A percentile compares a stretch with the other conserved stretches of the same genome.
These are phyloP conservation scores for Drosophila punjabiensis DNA, from an alignment of 1,140 invertebrate genomes.

Conservation along the genomic window DNA sequence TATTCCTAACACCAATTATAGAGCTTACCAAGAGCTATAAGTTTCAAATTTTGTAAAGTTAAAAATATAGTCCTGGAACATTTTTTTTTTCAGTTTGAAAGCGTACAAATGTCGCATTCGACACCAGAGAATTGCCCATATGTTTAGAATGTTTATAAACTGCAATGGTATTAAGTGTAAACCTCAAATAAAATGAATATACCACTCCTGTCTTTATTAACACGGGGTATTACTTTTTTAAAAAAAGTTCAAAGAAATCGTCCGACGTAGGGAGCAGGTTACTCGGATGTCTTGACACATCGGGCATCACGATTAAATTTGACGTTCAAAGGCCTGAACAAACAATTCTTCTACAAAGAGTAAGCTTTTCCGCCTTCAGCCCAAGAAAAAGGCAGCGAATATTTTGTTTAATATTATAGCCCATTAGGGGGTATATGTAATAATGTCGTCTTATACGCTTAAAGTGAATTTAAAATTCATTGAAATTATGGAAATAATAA, in stretches of 20 bases:
- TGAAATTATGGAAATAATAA: not conserved
- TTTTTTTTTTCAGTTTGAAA: too few relatives aligned
- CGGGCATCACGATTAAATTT: constrained; percentile 6
- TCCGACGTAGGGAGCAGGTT: not conserved
- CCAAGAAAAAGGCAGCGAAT: too few relatives aligned
- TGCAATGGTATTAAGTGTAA: not conserved
- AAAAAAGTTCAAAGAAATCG: constrained; percentile 21
- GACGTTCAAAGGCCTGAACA: constrained; percentile 10
- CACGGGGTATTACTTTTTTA: not conserved
- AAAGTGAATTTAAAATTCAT: not conserved
- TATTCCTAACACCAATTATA: too few relatives aligned
- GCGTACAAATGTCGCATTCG: too few relatives aligned
- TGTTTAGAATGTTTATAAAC: not conserved
- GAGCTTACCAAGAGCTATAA: too few relatives aligned
- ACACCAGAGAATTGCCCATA: too few relatives aligned
- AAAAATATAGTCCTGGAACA: too few relatives aligned
- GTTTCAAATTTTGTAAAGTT: too few relatives aligned
- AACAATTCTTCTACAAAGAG: not conserved
- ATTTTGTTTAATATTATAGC: constrained; percentile 3
- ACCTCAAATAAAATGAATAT: not conserved
- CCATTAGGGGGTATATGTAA: not conserved
- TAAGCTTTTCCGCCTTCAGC: too few relatives aligned
- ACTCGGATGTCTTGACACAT: constrained; percentile 2
- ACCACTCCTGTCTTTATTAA: not conserved
- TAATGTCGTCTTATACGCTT: not conserved